phyloP scores from a whole-genome alignment of 2,113 vertebrate genomes.

The Nyctereutes procyonoides region DNA sequence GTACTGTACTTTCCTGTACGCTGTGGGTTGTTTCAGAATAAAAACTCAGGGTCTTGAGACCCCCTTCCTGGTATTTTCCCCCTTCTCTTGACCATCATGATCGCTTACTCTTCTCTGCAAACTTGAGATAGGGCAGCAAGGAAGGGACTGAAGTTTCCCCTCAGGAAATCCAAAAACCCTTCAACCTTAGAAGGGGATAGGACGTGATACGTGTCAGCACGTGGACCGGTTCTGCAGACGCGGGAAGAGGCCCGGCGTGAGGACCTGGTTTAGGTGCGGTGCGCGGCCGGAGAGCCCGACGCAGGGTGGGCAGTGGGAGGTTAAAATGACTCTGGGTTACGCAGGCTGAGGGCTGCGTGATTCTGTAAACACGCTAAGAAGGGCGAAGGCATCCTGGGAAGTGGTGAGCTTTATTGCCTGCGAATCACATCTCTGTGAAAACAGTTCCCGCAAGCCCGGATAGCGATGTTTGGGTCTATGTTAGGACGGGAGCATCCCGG shows the following conservation, averaged over 20 bases:
- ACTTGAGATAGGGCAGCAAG: background rate
- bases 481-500: background rate
- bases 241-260: background rate
- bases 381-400: background rate
- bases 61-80: background rate
- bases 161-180: background rate
- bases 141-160: background rate
- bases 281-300: background rate
- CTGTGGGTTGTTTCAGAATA: background rate
- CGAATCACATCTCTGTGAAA: background rate
- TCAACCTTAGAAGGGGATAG: fast-evolving
- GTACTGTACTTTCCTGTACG: background rate
- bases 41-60: background rate
- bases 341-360: fast-evolving
- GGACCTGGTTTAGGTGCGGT: background rate
- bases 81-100: background rate
- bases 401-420: background rate
- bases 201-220: fast-evolving
- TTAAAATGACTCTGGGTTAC: background rate
- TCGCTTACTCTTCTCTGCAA: background rate
- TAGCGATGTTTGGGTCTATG: background rate
- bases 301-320: background rate
- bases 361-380: background rate
- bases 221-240: fast-evolving
- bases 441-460: background rate